Conservation (phyloP, 1,140 invertebrate genomes). For the Drosophila nikananu region DNA sequence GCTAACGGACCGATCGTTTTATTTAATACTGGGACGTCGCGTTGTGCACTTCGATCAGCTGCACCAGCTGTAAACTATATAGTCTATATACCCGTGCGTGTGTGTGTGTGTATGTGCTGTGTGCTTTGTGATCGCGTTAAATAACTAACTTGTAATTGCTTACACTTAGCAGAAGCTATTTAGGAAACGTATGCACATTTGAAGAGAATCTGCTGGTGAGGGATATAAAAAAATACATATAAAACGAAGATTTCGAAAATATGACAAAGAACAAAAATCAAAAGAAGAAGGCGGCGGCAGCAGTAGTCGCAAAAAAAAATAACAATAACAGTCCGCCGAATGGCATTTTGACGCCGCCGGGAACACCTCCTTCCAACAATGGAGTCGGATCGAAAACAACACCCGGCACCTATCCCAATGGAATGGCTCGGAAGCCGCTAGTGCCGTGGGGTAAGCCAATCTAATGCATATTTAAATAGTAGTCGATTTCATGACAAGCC, state of each 20-base stretch:
- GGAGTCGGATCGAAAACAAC: slow-evolving; percentile 5
- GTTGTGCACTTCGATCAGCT: slow-evolving; percentile 24
- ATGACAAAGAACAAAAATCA: slow-evolving; percentile 69
- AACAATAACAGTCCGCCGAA: slow-evolving; percentile 18
- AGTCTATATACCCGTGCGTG: slow-evolving; percentile 9
- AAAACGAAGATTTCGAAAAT: slow-evolving; percentile 15
- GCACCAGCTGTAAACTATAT: not conserved
- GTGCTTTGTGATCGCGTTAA: slow-evolving; percentile 6
- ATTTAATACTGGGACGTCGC: slow-evolving; percentile 10
- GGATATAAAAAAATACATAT: slow-evolving; percentile 1
- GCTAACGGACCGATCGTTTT: not conserved
- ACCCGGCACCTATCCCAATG: slow-evolving; percentile 25
- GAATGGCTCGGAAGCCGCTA: slow-evolving; percentile 21
- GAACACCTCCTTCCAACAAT: slow-evolving; percentile 42
- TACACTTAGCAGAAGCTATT: slow-evolving; percentile 13
- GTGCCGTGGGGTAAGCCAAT: slow-evolving; percentile 59
- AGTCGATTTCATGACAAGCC: no score
- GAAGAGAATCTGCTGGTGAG: not conserved
- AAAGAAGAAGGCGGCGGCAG: slow-evolving; percentile 46
- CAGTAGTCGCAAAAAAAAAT: slow-evolving; percentile 13
- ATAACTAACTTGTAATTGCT: slow-evolving; percentile 45
- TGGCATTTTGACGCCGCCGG: slow-evolving; percentile 38
- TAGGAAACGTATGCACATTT: slow-evolving; percentile 1
- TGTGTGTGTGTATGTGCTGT: slow-evolving; percentile 21
- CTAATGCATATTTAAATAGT: not conserved